phyloP scores from a whole-genome alignment of 2,888 invertebrate genomes.

The Leucozona laternaria region DNA sequence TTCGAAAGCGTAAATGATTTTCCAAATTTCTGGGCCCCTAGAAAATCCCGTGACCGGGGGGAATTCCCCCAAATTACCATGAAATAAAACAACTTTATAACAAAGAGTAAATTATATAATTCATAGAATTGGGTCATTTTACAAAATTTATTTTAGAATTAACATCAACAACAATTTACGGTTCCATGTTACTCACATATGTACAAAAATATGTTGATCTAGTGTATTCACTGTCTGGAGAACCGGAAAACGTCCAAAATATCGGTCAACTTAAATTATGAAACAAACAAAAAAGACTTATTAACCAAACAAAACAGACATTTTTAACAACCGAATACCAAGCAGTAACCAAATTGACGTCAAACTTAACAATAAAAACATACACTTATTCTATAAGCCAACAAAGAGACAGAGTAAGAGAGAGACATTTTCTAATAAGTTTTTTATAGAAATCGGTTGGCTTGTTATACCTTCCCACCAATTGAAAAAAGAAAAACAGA shows the following conservation, averaged over 20 bases:
- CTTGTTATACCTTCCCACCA: conserved; percentile 3
- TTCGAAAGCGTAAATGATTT: no score
- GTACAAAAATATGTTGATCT: background rate
- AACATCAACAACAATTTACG: no score
- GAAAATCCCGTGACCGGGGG: no score
- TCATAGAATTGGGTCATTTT: no score
- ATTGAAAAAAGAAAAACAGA: conserved; percentile 45
- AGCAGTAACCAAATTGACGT: conserved; percentile 40
- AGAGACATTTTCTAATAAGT: background rate
- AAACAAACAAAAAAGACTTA: background rate
- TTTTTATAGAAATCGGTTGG: background rate
- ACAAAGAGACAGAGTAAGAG: background rate
- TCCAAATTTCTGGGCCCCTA: no score
- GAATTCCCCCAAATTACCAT: no score
- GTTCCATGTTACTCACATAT: no score
- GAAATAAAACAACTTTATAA: no score
- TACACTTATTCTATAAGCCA: conserved; percentile 2
- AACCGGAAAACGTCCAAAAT: background rate
- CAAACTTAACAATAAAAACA: conserved; percentile 32
- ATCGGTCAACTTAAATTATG: background rate
- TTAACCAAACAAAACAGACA: background rate
- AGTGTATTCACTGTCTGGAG: background rate
- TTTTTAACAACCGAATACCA: background rate
- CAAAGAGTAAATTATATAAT: no score
- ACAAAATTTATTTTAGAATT: no score